phyloP scores from a whole-genome alignment of 2,888 invertebrate species.

The Isotomurus palustris region DNA sequence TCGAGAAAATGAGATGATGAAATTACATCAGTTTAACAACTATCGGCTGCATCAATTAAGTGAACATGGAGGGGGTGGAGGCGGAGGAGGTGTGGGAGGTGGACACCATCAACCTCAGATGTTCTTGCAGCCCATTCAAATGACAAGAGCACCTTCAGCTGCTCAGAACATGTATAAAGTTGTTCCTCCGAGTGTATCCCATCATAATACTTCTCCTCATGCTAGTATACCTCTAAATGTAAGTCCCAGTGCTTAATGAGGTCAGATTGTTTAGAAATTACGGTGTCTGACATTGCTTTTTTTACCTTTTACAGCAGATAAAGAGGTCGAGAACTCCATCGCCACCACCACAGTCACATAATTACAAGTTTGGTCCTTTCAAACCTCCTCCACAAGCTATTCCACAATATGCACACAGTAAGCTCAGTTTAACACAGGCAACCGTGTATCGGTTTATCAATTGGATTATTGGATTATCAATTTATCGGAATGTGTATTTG shows the following conservation, averaged over 20 bases:
- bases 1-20: constrained; percentile 58
- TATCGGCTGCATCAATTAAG: constrained; percentile 49
- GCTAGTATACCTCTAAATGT: background rate
- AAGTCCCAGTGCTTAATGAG: background rate
- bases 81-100: too few relatives aligned
- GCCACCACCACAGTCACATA: constrained; percentile 56
- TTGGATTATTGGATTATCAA: background rate
- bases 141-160: constrained; percentile 48
- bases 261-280: background rate
- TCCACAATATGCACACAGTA: constrained; percentile 57
- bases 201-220: constrained; percentile 5
- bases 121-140: constrained; percentile 56
- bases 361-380: constrained; percentile 55
- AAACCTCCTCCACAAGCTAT: constrained; percentile 55
- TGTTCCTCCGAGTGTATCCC: constrained; percentile 11
- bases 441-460: too few relatives aligned
- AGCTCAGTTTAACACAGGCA: background rate
- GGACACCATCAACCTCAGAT: constrained; percentile 59
- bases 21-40: constrained; percentile 42
- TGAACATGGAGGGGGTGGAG: constrained; percentile 58
- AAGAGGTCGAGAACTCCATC: constrained; percentile 65
- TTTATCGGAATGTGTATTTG: constrained; percentile 3
- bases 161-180: constrained; percentile 50
- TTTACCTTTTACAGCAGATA: constrained; percentile 45
- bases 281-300: background rate